phyloP scores from a whole-genome alignment of 1,140 invertebrate genomes.

The Cydia pomonella region DNA sequence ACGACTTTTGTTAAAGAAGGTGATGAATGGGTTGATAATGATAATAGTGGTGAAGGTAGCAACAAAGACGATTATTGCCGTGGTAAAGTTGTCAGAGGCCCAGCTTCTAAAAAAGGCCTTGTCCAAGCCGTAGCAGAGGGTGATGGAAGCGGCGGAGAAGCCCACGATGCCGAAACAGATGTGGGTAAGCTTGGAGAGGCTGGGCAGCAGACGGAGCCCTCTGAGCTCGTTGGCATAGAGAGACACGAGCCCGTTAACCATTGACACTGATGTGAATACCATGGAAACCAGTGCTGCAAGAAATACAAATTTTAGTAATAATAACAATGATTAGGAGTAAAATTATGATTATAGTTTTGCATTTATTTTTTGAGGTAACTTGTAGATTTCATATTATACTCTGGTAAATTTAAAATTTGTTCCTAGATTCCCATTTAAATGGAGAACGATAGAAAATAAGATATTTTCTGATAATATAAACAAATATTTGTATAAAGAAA shows the following conservation, averaged over 20 bases:
- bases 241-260: constrained; percentile 43
- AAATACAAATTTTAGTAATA: no score
- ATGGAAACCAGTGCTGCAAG: no score
- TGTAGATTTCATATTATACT: no score
- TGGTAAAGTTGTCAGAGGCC: constrained; percentile 33
- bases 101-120: constrained; percentile 41
- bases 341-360: no score
- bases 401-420: no score
- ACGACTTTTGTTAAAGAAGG: constrained; percentile 46
- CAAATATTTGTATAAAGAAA: no score
- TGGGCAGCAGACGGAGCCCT: constrained; percentile 32
- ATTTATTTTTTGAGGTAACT: no score
- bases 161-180: constrained; percentile 42
- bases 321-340: no score
- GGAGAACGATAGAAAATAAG: no score
- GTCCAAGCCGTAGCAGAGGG: constrained; percentile 43
- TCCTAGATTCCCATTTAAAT: no score
- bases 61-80: constrained; percentile 36
- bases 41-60: constrained; percentile 36
- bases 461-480: no score
- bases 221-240: constrained; percentile 42
- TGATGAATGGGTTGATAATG: constrained; percentile 37
- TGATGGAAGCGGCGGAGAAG: constrained; percentile 37
- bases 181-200: constrained; percentile 44
- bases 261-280: constrained; percentile 24